Conservation (phyloP, 2,888 invertebrate species). For the Onchidella celtica region DNA sequence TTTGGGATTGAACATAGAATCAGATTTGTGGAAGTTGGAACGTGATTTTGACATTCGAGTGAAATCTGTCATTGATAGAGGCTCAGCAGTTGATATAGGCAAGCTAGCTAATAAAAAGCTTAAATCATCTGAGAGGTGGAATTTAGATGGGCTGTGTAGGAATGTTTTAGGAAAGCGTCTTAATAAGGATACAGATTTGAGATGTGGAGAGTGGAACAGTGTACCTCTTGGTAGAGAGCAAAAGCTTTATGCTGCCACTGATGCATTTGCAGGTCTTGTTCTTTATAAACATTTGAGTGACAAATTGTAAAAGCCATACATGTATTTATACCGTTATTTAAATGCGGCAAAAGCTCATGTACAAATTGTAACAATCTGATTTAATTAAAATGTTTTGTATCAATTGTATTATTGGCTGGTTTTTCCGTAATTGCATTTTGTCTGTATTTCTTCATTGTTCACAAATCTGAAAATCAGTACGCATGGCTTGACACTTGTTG, state of each 20-base stretch:
- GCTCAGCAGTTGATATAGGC: constrained; percentile 62
- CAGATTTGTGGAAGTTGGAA: constrained; percentile 72
- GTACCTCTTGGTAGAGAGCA: constrained; percentile 66
- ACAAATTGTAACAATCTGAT: too few relatives aligned
- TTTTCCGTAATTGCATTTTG: too few relatives aligned
- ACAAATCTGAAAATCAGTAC: too few relatives aligned
- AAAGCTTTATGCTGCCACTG: constrained; percentile 68
- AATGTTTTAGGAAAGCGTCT: constrained; percentile 65
- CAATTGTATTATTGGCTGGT: too few relatives aligned
- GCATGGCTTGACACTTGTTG: too few relatives aligned
- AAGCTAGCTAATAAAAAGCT: constrained; percentile 65
- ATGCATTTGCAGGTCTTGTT: constrained; percentile 61
- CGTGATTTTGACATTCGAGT: constrained; percentile 67
- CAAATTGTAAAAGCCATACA: too few relatives aligned
- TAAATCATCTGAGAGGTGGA: constrained; percentile 69
- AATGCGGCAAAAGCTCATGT: too few relatives aligned
- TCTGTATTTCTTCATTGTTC: too few relatives aligned
- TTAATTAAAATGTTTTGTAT: too few relatives aligned
- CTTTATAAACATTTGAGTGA: constrained; percentile 33
- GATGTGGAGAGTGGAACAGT: constrained; percentile 69
- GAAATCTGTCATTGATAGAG: constrained; percentile 56
- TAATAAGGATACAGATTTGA: constrained; percentile 61
- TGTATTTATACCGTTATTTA: too few relatives aligned
- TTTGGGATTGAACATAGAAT: constrained; percentile 67
- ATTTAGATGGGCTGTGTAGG: constrained; percentile 66